Percentiles rank a stretch among this genome's conserved stretches.
These are phyloP conservation scores for Sebastolobus alascanus DNA, from an alignment of 2,797 vertebrate species.

Conservation along the genomic window DNA sequence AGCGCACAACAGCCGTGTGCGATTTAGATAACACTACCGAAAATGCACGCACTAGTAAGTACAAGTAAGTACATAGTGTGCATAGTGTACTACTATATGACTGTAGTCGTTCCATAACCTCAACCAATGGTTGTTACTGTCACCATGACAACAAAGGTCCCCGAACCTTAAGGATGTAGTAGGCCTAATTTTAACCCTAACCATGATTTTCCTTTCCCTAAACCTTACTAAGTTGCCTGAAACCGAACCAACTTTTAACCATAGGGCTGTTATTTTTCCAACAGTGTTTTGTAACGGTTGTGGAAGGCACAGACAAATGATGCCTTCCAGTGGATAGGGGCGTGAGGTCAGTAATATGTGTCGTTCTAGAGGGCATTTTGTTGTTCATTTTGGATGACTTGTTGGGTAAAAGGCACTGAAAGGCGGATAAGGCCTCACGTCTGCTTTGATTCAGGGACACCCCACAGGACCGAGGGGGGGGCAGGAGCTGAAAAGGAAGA, in stretches of 20 bases:
- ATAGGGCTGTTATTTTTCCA: not conserved
- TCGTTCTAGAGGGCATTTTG: not conserved
- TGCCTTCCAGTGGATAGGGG: not conserved
- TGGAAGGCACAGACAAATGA: conserved; percentile 6
- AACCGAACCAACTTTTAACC: not conserved
- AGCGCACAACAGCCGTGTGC: no score
- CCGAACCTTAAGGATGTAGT: not conserved
- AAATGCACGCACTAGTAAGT: no score
- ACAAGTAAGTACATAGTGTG: no score
- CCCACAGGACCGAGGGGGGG: conserved; percentile 4
- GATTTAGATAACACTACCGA: no score
- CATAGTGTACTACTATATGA: not conserved
- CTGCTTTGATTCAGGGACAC: conserved; percentile 46
- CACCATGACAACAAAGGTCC: not conserved
- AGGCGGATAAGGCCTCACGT: conserved; percentile 1
- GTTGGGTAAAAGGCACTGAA: conserved; percentile 1
- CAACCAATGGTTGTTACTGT: not conserved
- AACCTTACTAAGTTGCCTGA: not conserved
- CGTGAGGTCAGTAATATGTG: conserved; percentile 4
- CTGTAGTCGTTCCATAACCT: not conserved
- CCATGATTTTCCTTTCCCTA: not conserved
- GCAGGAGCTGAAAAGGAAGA: conserved; percentile 38
- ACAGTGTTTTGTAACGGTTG: not conserved
- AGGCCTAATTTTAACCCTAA: not conserved
- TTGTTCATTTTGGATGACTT: not conserved